These are phyloP conservation scores for Alloscopus bannaensis DNA, from an alignment of 2,888 invertebrate genomes.

Conservation along the genomic window DNA sequence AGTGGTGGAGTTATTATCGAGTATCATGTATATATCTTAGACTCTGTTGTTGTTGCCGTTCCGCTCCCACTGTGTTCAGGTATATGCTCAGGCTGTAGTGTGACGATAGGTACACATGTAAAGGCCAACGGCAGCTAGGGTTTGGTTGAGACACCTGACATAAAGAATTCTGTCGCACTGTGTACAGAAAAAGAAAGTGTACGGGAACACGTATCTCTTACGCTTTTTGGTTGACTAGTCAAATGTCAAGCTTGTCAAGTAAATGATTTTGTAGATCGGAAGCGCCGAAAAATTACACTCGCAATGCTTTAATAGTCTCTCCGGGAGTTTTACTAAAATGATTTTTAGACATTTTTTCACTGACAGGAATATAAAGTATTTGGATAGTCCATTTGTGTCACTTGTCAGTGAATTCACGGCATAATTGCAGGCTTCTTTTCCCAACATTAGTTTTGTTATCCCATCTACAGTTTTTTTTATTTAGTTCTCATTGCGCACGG, in stretches of 20 bases:
- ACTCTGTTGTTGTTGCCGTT: no score
- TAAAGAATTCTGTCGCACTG: no score
- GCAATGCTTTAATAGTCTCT: constrained; percentile 1
- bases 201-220: constrained; percentile 10
- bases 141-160: no score
- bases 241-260: constrained; percentile 35
- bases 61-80: no score
- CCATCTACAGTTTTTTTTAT: background rate
- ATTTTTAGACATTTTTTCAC: background rate
- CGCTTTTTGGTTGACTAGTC: constrained; percentile 22
- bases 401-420: background rate
- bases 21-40: no score
- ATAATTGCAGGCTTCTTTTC: background rate
- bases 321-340: no score
- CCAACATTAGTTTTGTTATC: background rate
- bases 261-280: constrained; percentile 41
- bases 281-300: constrained; percentile 7
- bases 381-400: background rate
- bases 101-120: no score
- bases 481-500: background rate
- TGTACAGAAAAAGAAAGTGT: no score
- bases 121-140: no score
- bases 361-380: no score
- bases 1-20: no score
- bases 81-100: no score